Base-by-base conservation (phyloP, 2,888 invertebrate genomes). In the Pogonocherus hispidulus region DNA sequence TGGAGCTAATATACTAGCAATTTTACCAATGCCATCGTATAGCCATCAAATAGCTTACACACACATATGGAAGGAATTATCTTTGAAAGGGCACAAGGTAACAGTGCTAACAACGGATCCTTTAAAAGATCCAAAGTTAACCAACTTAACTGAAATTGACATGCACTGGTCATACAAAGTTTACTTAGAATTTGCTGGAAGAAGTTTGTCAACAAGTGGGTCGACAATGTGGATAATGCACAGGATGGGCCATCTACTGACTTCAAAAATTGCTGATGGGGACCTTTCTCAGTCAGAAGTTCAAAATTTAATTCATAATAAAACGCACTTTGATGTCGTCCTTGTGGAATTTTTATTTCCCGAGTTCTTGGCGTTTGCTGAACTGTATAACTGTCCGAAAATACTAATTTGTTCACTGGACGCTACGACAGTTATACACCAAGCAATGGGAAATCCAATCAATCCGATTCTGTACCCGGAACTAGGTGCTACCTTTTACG, bases 101-200 rank as follows among this genome's bases (percentile, higher is more conserved):
- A 78, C 77, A 11, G 73, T 78, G 0, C 37, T 79, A 41, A 76
- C 78, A 3, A 71, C 79, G 2, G 57, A 78, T 65, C 78, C 78
- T 5, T 49, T 79, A 16, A 76, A 76, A 6, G 75, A 79, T 62
- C 65, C 73, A 1, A 51, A 41, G 1, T 65, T 80, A 37, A 65
- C 62, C 0, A 80, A 80, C 55, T 57, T 80, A 14, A 79, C 78
- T 3, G 79, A 80, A 75, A 77, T 80, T 1, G 18, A 37, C 14
- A 16, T 19, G 16, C 23, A 14, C 0, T 52, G 16, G 32, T 3
- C 18, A 1, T 52, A 52, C n/a, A n/a, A n/a, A n/a, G n/a, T n/a
- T n/a, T n/a, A n/a, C n/a, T n/a, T n/a, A n/a, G n/a, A n/a, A n/a
- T n/a, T n/a, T n/a, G n/a, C n/a, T n/a, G n/a, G n/a, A n/a, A n/a